Percentiles rank a stretch among this genome's conserved stretches.
Evolutionary conservation across 2,888 invertebrate species (phyloP).

Genomic region (Petrolisthes manimaculis): DNA sequence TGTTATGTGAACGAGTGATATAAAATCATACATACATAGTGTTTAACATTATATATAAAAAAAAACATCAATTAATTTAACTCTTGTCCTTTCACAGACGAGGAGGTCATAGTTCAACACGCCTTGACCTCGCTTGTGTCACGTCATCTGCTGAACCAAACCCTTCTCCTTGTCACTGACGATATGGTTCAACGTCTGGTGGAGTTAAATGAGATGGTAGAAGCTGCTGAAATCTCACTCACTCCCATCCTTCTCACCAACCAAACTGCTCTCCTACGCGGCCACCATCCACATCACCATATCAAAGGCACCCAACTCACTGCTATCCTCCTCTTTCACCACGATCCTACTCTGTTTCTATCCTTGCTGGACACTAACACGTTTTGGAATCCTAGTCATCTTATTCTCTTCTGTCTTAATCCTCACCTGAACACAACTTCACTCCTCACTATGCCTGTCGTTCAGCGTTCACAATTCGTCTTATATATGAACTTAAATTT

Average conservation of each 20-base stretch:
- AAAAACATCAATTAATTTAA: no score
- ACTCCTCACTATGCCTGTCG: slow-evolving; percentile 7
- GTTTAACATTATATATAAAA: no score
- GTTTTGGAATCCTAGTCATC: slow-evolving; percentile 31
- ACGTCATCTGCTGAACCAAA: background rate
- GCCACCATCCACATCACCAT: background rate
- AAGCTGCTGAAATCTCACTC: background rate
- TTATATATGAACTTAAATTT: background rate
- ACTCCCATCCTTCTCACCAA: background rate
- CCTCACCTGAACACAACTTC: background rate
- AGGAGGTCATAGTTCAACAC: background rate
- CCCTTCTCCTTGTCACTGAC: background rate
- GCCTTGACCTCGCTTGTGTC: background rate
- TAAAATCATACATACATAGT: no score
- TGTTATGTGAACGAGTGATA: no score
- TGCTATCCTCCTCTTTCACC: background rate
- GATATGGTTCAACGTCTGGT: background rate
- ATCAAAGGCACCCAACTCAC: background rate
- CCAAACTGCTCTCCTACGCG: background rate
- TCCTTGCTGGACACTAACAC: background rate
- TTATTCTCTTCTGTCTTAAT: slow-evolving; percentile 36
- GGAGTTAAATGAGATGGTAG: background rate
- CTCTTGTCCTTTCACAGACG: background rate
- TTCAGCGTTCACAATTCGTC: slow-evolving; percentile 43
- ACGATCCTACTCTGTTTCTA: background rate